phyloP scores from a whole-genome alignment of 2,113 vertebrate species.

The Lota lota region DNA sequence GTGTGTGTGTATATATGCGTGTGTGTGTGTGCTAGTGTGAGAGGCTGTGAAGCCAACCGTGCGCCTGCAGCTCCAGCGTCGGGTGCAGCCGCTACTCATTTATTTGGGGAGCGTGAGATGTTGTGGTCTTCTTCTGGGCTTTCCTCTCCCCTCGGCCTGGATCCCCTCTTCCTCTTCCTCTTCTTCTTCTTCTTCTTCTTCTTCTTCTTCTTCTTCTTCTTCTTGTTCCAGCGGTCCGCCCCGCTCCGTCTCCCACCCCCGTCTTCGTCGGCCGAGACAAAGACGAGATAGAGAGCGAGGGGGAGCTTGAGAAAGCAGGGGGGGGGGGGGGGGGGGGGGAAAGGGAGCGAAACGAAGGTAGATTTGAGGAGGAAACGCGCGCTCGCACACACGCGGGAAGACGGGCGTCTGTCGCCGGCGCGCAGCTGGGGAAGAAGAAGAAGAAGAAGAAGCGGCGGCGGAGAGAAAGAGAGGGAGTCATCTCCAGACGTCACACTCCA shows the following conservation, averaged over 20 bases:
- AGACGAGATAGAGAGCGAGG: slow-evolving; percentile 29
- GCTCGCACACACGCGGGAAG: too few relatives aligned
- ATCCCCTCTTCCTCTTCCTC: not conserved
- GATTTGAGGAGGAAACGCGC: not conserved
- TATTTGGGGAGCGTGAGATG: too few relatives aligned
- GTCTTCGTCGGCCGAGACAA: slow-evolving; percentile 56
- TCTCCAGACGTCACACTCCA: too few relatives aligned
- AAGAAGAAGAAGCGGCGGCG: slow-evolving; percentile 24
- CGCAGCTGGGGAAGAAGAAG: not conserved
- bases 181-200: not conserved
- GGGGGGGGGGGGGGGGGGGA: slow-evolving; percentile 1
- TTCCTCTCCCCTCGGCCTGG: not conserved
- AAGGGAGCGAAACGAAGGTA: slow-evolving; percentile 3
- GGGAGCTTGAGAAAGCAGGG: not conserved
- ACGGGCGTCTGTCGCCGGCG: too few relatives aligned
- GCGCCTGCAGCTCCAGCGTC: not conserved
- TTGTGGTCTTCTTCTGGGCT: not conserved
- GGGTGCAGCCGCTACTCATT: too few relatives aligned
- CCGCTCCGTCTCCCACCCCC: slow-evolving; percentile 19
- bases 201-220: slow-evolving; percentile 11
- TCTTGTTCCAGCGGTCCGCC: slow-evolving; percentile 10
- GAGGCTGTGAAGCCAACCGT: slow-evolving; percentile 26
- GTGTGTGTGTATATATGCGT: slow-evolving; percentile 10
- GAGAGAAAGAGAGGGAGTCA: slow-evolving; percentile 28
- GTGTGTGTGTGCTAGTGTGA: slow-evolving; percentile 39